Evolutionary conservation across 2,797 vertebrate species (phyloP).

Genomic region (Sebastes minor): DNA sequence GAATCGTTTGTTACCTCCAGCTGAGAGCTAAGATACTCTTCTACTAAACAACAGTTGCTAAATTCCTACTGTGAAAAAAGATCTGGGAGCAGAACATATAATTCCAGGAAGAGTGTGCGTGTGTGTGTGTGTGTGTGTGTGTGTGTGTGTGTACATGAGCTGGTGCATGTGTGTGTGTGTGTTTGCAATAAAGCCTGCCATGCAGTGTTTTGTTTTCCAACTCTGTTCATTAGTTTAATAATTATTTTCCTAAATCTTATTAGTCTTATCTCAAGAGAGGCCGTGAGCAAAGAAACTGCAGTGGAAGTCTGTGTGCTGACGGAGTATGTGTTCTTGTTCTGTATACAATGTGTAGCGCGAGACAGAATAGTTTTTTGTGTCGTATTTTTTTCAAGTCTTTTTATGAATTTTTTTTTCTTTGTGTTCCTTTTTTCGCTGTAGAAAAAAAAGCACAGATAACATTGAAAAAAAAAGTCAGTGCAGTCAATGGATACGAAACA

Average conservation of each 20-base stretch:
- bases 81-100: constrained; percentile 79
- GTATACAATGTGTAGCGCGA: constrained; percentile 74
- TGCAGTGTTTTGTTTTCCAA: constrained; percentile 82
- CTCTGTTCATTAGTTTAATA: constrained; percentile 78
- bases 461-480: constrained; percentile 82
- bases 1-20: constrained; percentile 73
- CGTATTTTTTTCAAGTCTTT: constrained; percentile 61
- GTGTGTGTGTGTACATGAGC: constrained; percentile 17
- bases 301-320: constrained; percentile 56
- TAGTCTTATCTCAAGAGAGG: constrained; percentile 73
- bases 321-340: constrained; percentile 59
- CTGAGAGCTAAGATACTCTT: constrained; percentile 75
- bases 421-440: constrained; percentile 70
- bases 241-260: constrained; percentile 78
- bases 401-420: constrained; percentile 67
- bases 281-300: constrained; percentile 71
- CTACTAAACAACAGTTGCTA: constrained; percentile 79
- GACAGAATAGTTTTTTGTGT: constrained; percentile 70
- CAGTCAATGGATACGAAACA: constrained; percentile 83
- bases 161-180: constrained; percentile 36
- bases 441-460: constrained; percentile 80
- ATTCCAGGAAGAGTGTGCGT: constrained; percentile 70
- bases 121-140: constrained; percentile 17
- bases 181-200: constrained; percentile 77
- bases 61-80: constrained; percentile 79